phyloP scores from a whole-genome alignment of 2,888 invertebrate genomes.

The Bruchidius siliquastri region DNA sequence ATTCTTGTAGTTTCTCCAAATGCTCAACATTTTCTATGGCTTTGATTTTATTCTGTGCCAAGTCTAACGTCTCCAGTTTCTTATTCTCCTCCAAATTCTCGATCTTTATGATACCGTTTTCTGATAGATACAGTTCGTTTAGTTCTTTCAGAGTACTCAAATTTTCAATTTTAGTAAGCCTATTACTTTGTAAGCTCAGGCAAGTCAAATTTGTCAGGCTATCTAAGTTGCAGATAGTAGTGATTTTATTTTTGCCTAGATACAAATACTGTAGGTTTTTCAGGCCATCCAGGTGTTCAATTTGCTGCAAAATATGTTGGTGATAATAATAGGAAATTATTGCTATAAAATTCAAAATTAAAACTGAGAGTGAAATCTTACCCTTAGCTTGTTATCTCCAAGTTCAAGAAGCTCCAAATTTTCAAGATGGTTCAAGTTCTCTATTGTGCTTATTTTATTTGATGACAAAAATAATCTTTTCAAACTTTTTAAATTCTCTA shows the following conservation, averaged over 20 bases:
- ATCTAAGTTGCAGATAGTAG: slow-evolving; percentile 77
- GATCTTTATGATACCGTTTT: slow-evolving; percentile 81
- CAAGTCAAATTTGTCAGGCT: slow-evolving; percentile 67
- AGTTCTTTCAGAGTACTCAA: slow-evolving; percentile 68
- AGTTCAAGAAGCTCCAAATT: slow-evolving; percentile 83
- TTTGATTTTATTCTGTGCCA: slow-evolving; percentile 83
- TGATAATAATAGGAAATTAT: too few species aligned
- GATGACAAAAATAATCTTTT: slow-evolving; percentile 84
- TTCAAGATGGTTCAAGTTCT: slow-evolving; percentile 77
- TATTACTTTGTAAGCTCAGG: slow-evolving; percentile 87
- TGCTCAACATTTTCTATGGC: slow-evolving; percentile 73
- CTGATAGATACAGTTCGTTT: slow-evolving; percentile 87
- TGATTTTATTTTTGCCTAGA: slow-evolving; percentile 93
- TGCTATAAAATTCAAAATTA: slow-evolving; percentile 3
- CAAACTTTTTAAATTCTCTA: slow-evolving; percentile 69
- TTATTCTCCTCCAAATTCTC: slow-evolving; percentile 70
- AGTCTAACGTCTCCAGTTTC: slow-evolving; percentile 78
- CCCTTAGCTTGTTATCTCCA: slow-evolving; percentile 90
- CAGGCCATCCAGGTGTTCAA: slow-evolving; percentile 80
- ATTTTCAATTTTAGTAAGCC: slow-evolving; percentile 82
- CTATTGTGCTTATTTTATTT: slow-evolving; percentile 82
- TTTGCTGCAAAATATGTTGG: slow-evolving; percentile 55
- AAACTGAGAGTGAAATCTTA: slow-evolving; percentile 40
- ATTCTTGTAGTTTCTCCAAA: slow-evolving; percentile 77
- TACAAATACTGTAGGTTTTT: slow-evolving; percentile 73